Base-by-base conservation (phyloP, 2,113 vertebrate genomes). In the Montifringilla adamsi region DNA sequence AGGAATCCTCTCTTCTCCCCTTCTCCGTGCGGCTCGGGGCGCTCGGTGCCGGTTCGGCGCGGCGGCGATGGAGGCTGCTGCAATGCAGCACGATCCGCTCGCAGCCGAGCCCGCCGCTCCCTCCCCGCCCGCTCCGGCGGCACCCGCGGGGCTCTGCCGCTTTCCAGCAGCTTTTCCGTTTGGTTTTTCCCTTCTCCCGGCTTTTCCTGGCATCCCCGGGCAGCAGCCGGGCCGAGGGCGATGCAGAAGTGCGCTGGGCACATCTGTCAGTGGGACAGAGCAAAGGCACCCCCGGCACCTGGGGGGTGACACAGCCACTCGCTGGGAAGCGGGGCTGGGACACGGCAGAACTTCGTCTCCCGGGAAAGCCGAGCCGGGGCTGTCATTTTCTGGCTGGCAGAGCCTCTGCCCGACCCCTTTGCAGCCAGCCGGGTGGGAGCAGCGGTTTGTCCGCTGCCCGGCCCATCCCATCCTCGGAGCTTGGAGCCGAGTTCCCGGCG, bases 51-150 rank as follows among this genome's bases (percentile, higher is more conserved):
- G 73, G 63, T 52, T 64, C 50, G 3, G 90, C 11, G 37, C 86
- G 8, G 70, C 15, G 11, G 81, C 2, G 90, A 70, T 47, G 87
- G 92, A 85, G 90, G 62, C 90, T 96, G 96, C 28, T 87, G 95
- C 95, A 95, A 94, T 97, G 95, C 96, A 96, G 94, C 94, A 95
- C 5, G 44, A 17, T 0, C 73, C 12, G 83, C 91, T 75, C 50
- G 6, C 86, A 4, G 85, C 68, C 39, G 23, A 33, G 67, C 56
- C 37, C 8, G 20, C 33, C 56, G n/a, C 53, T 47, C 31, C 13
- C 56, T 80, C 69, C 53, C 44, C 43, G 26, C 6, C 26, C 35
- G 2, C 27, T 24, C 3, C 63, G 10, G 37, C 77, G 19, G 69
- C 59, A 6, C 13, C 11, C 6, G 31, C 4, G 15, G 64, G 8